Evolutionary conservation across 2,113 vertebrate genomes (phyloP), one percentile per base, ranked within the genome.

Genomic region (Brachypodius melanocephalos): DNA sequence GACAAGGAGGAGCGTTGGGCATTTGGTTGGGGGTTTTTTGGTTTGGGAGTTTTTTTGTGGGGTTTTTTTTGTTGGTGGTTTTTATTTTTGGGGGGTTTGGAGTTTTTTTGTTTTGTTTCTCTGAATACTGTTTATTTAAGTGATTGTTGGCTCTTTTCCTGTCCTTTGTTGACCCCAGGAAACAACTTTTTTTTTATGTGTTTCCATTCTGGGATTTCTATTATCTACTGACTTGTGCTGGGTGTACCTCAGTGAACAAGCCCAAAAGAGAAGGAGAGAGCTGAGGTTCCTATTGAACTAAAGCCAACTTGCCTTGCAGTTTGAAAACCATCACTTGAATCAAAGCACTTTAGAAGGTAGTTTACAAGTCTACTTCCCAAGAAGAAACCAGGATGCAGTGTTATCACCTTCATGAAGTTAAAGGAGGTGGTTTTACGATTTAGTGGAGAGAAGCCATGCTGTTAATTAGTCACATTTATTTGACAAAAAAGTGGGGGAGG

Each of bases 151-250:
- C 68, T 95, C 95, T 97, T 96, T 97, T 98, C 97, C 97, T 96
- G 96, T 96, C 97, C 97, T 97, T 96, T 95, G 85, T 89, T 96
- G 97, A 97, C 97, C 96, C 87, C 97, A 96, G 97, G 97, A 97
- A 97, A 95, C 88, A 94, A 94, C 73, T 87, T 90, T 93, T 93
- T 93, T 93, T 89, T 83, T 48, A 89, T 94, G 22, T 51, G n/a
- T 97, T 97, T 96, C 95, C 95, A 95, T 96, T 97, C 97, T 96
- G 94, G 96, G 94, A 95, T 81, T 96, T 95, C 82, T 89, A 62
- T 96, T 91, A 91, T 94, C 97, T 96, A 49, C 77, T 86, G 65
- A 80, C 29, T 81, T 26, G 94, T 72, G 67, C 95, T 89, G 90
- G 38, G 69, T 76, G 80, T 87, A 79, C 91, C 91, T 95, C 96